Base-by-base conservation (phyloP, 2,113 vertebrate genomes). In the Hyaena hyaena region DNA sequence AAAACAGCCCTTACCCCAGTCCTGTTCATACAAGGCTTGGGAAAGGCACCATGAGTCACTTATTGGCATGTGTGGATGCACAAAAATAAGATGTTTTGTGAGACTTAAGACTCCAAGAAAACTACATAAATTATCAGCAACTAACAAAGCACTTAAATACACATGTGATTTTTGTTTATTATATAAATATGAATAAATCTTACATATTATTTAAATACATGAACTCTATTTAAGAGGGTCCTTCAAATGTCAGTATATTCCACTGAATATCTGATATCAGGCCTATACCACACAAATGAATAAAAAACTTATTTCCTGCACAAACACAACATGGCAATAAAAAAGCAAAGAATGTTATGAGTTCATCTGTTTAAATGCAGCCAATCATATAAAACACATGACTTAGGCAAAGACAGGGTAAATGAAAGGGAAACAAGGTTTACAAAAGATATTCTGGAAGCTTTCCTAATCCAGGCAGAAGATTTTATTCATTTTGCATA, bases 11-110 rank as follows among this genome's bases (percentile, higher is more conserved):
- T 99, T 99, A 99, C 98, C 98, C 99, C 99, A 99, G 98, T 99
- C 99, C 99, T 99, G 99, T 98, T 99, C 99, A 98, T 99, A 99
- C 98, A 99, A 99, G 98, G 99, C 99, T 99, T 99, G 99, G 99
- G 98, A 99, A 99, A 99, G 99, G 98, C 99, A 99, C 98, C 98
- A 97, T 98, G 98, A 99, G 98, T 99, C 98, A 99, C 98, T 99
- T 99, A 99, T 98, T 98, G 98, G 99, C 98, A 99, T 99, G 98
- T 99, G 98, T 98, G 98, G 98, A 98, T 98, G 98, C 98, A 99
- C 98, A 99, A 99, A 99, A 99, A 98, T 98, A 98, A 99, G 98
- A 99, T 98, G 98, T 81, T 98, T 90, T 98, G 98, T 99, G 98
- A 99, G 98, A 99, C 98, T 99, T 98, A 97, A 98, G 97, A 98